phyloP scores from a whole-genome alignment of 2,113 vertebrate species.

The Ophthalmolycus amberensis region DNA sequence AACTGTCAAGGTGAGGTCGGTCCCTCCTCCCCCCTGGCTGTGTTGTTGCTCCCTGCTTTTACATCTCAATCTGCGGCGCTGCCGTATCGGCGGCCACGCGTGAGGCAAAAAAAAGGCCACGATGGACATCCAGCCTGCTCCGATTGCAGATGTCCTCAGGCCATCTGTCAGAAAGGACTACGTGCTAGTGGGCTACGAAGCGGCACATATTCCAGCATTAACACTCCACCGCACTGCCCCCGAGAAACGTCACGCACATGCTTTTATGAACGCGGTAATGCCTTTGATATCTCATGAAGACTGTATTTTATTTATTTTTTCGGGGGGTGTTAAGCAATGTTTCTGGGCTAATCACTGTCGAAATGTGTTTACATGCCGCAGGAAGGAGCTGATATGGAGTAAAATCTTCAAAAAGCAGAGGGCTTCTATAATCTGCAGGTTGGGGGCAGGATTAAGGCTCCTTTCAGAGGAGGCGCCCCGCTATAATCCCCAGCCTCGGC shows the following conservation, averaged over 20 bases:
- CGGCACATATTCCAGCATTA: constrained; percentile 44
- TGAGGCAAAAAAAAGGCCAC: constrained; percentile 34
- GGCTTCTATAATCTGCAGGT: constrained; percentile 58
- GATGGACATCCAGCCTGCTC: constrained; percentile 54
- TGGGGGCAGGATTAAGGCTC: constrained; percentile 71
- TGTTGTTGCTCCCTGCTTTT: constrained; percentile 20
- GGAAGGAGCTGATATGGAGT: constrained; percentile 58
- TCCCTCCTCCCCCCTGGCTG: constrained; percentile 20
- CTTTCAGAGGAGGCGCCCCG: constrained; percentile 57
- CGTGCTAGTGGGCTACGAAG: constrained; percentile 38
- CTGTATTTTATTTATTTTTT: constrained; percentile 8
- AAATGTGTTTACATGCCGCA: constrained; percentile 70
- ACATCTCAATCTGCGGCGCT: constrained; percentile 52
- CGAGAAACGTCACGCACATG: constrained; percentile 14
- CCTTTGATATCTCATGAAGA: constrained; percentile 43
- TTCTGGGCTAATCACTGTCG: constrained; percentile 58
- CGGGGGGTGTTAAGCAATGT: constrained; percentile 24
- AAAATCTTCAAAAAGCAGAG: constrained; percentile 72
- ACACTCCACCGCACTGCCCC: constrained; percentile 18
- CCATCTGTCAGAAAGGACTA: constrained; percentile 64
- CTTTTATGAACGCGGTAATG: constrained; percentile 33
- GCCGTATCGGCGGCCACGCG: constrained; percentile 1
- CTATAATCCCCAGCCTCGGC: constrained; percentile 66
- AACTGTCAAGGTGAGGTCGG: constrained; percentile 45
- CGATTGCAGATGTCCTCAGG: constrained; percentile 64